Evolutionary conservation across 2,888 invertebrate species (phyloP), one percentile per base, ranked within the genome.

Genomic region (Artemia sinica): DNA sequence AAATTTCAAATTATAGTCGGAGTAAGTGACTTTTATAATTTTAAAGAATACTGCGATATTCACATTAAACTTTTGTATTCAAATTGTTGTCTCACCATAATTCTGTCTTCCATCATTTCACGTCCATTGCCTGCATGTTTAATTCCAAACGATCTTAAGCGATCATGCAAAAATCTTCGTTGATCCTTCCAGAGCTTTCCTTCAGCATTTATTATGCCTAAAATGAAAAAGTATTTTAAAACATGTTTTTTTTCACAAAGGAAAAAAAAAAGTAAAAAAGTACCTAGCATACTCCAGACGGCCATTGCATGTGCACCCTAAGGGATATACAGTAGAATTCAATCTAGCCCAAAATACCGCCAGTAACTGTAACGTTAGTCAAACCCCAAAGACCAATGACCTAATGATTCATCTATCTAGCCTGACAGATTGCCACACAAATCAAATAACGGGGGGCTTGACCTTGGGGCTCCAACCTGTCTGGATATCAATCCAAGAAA

Each of bases 121-220:
- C 87, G 87, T 72, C 88, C 87, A 72, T 84, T 84, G 68, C 88
- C 88, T 79, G 88, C 83, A 77, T 87, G 87, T 70, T 90, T 89
- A 87, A 92, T 90, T 68, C 92, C 92, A 75, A 92, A 89, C 74
- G 86, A 85, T 28, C 91, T 83, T 2, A 92, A 82, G 74, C 89
- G 87, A 74, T 89, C 88, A 76, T 91, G 91, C 68, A 92, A 81
- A 79, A 92, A 93, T 72, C 86, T 84, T 71, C 92, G 83, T 77
- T 93, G 91, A 75, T 87, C 89, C 78, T 90, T 91, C 93, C 93
- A 93, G 74, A 92, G 80, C 73, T 85, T 85, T 71, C 92, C 92
- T 73, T 88, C 88, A 74, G 89, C 87, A 78, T 93, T 92, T 76
- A 92, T 85, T 74, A 93, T 86, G 74, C 93, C 93, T 92, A 73